phyloP scores from a whole-genome alignment of 2,113 vertebrate genomes.

The Arenaria interpres region DNA sequence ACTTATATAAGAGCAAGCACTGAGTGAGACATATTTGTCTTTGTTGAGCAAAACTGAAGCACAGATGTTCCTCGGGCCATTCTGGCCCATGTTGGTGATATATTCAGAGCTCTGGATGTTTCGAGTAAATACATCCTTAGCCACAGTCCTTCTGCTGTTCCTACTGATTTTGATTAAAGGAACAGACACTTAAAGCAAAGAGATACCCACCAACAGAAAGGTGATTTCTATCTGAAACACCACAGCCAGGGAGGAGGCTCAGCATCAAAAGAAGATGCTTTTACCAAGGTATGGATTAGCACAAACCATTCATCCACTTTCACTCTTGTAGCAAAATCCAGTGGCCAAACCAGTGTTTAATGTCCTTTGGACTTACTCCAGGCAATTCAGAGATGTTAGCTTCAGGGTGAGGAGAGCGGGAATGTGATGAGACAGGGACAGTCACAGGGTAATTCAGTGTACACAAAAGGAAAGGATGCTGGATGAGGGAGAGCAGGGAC shows the following conservation, averaged over 20 bases:
- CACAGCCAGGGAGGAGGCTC: background rate
- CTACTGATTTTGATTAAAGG: background rate
- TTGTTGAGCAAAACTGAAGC: conserved; percentile 42
- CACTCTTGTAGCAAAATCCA: background rate
- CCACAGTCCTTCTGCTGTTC: background rate
- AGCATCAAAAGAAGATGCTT: background rate
- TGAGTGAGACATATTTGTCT: conserved; percentile 13
- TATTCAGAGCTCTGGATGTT: background rate
- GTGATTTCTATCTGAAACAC: background rate
- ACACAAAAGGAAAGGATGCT: background rate
- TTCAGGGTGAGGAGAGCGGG: background rate
- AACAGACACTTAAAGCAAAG: background rate
- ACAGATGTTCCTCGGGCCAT: conserved; percentile 36
- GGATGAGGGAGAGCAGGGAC: background rate
- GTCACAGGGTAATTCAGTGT: background rate
- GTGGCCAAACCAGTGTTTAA: background rate
- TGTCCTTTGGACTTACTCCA: background rate
- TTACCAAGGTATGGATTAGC: background rate
- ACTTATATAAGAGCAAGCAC: conserved; percentile 4
- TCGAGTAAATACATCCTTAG: conserved; percentile 1
- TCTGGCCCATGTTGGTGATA: background rate
- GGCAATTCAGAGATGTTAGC: background rate
- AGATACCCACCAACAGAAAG: background rate
- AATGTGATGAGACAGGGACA: background rate
- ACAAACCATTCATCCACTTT: background rate